Percentiles rank a stretch among this genome's conserved stretches.
phyloP scores from a whole-genome alignment of 1,140 invertebrate genomes.

The Ceratina australensis region DNA sequence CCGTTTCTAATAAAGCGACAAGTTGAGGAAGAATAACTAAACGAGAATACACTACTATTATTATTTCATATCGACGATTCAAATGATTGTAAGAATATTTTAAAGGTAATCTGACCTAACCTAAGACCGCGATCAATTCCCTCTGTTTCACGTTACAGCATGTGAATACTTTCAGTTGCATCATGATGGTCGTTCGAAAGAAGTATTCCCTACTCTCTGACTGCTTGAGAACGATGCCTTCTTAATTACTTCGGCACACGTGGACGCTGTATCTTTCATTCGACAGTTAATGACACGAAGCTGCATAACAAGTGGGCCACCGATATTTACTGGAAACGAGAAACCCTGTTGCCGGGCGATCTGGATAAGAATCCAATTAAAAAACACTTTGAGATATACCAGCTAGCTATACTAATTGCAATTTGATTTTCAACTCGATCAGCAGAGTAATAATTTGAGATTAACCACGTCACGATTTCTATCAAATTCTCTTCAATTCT shows the following conservation, averaged over 20 bases:
- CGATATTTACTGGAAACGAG: slow-evolving; percentile 19
- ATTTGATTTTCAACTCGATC: slow-evolving; percentile 1
- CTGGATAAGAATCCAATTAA: slow-evolving; percentile 1
- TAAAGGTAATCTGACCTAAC: too few species aligned
- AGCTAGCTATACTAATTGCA: not conserved
- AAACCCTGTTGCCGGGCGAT: not conserved
- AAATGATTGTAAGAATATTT: not conserved
- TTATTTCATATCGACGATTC: not conserved
- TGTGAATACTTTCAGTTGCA: slow-evolving; percentile 49
- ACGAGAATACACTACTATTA: not conserved
- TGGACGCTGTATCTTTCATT: slow-evolving; percentile 24
- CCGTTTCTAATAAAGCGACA: too few species aligned
- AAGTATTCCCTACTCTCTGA: slow-evolving; percentile 44
- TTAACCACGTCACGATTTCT: too few species aligned
- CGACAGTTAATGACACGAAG: slow-evolving; percentile 33
- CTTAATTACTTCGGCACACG: slow-evolving; percentile 40
- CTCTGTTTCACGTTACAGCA: slow-evolving; percentile 29
- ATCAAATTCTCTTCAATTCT: too few species aligned
- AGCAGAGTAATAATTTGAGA: not conserved
- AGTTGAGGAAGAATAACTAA: too few species aligned
- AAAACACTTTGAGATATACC: slow-evolving; percentile 1
- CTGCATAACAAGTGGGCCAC: slow-evolving; percentile 19
- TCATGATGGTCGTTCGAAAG: slow-evolving; percentile 45
- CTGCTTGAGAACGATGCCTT: slow-evolving; percentile 38
- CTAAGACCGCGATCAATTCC: not conserved